A percentile compares a stretch with the other conserved stretches of the same genome.
phyloP scores from a whole-genome alignment of 1,140 invertebrate species.

The Heterodera carotae region DNA sequence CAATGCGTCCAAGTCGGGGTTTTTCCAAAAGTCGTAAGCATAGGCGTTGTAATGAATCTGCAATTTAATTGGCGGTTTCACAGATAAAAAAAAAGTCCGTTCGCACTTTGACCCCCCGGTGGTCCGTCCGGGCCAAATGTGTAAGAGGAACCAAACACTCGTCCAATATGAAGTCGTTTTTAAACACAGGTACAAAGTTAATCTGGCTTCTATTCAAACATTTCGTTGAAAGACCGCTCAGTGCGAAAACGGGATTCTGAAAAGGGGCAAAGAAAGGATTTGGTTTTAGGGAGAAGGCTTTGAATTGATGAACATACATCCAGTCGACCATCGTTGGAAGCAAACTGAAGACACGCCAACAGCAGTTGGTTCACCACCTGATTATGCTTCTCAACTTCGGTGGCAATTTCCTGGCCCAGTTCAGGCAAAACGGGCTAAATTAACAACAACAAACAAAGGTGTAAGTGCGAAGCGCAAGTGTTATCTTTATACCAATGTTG shows the following conservation, averaged over 20 bases:
- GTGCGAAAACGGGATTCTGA: conserved; percentile 48
- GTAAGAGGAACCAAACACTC: conserved; percentile 51
- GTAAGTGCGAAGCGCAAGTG: not conserved
- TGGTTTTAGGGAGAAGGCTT: not conserved
- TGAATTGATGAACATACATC: conserved; percentile 33
- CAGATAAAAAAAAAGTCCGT: conserved; percentile 2
- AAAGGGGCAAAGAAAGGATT: conserved; percentile 13
- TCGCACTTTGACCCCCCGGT: conserved; percentile 54
- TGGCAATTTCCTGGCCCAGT: conserved; percentile 42
- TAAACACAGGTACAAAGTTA: conserved; percentile 54
- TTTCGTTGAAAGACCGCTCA: conserved; percentile 30
- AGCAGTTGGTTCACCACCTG: conserved; percentile 46
- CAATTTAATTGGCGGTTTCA: not conserved
- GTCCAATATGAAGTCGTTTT: conserved; percentile 54
- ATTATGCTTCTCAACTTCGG: conserved; percentile 45
- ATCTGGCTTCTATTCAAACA: conserved; percentile 31
- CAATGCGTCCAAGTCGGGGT: conserved; percentile 50
- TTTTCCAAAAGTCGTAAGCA: conserved; percentile 59
- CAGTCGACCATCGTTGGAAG: conserved; percentile 27
- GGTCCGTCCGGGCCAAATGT: conserved; percentile 44
- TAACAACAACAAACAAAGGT: conserved; percentile 7
- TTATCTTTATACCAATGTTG: conserved; percentile 25
- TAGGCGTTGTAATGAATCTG: conserved; percentile 58
- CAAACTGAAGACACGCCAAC: conserved; percentile 50
- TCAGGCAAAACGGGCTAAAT: conserved; percentile 43